Evolutionary conservation across 2,888 invertebrate genomes (phyloP).

Genomic region (Thera britannica): DNA sequence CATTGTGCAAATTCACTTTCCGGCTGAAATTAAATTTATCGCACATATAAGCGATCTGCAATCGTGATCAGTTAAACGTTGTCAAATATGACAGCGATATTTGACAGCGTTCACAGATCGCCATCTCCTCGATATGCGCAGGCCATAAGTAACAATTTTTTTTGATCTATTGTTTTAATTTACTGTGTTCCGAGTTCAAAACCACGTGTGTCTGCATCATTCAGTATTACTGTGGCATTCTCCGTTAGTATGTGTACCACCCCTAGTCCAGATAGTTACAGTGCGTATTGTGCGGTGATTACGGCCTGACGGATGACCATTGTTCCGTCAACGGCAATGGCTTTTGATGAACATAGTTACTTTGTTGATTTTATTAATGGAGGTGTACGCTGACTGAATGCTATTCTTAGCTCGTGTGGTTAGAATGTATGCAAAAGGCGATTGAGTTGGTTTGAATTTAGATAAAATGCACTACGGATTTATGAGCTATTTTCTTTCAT

Average conservation of each 20-base stretch:
- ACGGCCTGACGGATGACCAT: slow-evolving; percentile 51
- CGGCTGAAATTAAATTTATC: too few relatives aligned
- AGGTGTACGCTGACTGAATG: slow-evolving; percentile 44
- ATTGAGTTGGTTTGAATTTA: slow-evolving; percentile 1
- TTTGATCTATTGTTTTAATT: too few relatives aligned
- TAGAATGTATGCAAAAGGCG: slow-evolving; percentile 21
- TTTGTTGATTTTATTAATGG: slow-evolving; percentile 70
- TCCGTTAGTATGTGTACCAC: slow-evolving; percentile 3
- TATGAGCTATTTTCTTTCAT: neutral
- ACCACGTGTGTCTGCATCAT: neutral
- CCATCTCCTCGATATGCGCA: too few relatives aligned
- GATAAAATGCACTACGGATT: neutral
- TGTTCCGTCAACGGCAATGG: slow-evolving; percentile 68
- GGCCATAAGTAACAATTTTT: too few relatives aligned
- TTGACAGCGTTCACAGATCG: too few relatives aligned
- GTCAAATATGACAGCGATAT: too few relatives aligned
- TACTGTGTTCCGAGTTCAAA: neutral
- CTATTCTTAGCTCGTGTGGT: slow-evolving; percentile 42
- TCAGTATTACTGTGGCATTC: neutral
- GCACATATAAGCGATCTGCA: too few relatives aligned
- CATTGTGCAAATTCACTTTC: too few relatives aligned
- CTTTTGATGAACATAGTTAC: slow-evolving; percentile 69
- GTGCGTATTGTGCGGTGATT: slow-evolving; percentile 56
- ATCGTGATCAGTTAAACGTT: too few relatives aligned
- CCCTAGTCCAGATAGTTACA: slow-evolving; percentile 21